phyloP scores from a whole-genome alignment of 2,797 vertebrate genomes.

The Enteromius trimaculatus region DNA sequence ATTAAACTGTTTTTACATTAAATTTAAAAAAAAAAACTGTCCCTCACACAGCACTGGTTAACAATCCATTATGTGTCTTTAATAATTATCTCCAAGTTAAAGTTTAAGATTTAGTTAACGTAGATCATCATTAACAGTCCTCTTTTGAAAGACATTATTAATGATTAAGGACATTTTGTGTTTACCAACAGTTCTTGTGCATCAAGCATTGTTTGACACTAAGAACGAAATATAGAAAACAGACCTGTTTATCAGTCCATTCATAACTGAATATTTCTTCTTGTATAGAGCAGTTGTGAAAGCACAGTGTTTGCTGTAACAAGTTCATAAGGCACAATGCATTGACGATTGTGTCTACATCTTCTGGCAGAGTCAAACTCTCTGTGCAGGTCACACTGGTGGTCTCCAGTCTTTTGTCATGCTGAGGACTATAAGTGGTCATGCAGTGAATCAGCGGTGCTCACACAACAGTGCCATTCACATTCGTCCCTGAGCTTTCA shows the following conservation, averaged over 20 bases:
- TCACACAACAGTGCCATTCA: constrained; percentile 56
- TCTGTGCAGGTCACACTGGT: constrained; percentile 5
- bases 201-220: not conserved
- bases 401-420: constrained; percentile 45
- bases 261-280: not conserved
- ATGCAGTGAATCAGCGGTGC: constrained; percentile 54
- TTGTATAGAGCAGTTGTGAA: not conserved
- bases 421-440: constrained; percentile 44
- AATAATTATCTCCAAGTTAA: not conserved
- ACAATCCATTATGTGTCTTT: not conserved
- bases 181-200: not conserved
- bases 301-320: not conserved
- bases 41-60: not conserved
- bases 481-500: constrained; percentile 21
- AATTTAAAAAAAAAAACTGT: not conserved
- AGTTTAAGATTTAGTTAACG: not conserved
- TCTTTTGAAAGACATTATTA: not conserved
- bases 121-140: not conserved
- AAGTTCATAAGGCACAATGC: not conserved
- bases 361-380: not conserved
- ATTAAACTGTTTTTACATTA: not conserved
- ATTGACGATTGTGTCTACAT: not conserved
- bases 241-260: not conserved
- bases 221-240: not conserved
- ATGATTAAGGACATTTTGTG: not conserved